Evolutionary conservation across 2,797 vertebrate species (phyloP), one percentile per base, ranked within the genome.

Genomic region (Semaprochilodus insignis): DNA sequence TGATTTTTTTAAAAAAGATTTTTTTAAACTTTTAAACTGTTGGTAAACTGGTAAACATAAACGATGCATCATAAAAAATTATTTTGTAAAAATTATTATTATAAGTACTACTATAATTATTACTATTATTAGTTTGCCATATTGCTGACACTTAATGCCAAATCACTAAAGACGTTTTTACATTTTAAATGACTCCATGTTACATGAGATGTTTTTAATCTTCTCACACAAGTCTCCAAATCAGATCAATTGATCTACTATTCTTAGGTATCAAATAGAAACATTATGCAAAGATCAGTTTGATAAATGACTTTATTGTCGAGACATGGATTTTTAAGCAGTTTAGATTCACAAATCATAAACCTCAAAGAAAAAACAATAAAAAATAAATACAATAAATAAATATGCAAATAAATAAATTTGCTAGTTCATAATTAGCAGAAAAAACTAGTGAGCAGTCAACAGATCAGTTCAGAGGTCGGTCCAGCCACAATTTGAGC

Each of bases 371-470:
- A 6, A 57, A 31, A 69, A 63, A 31, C 31, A 31, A 31, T 31
- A 21, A 34, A 25, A 36, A 60, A 54, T 16, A 40, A 54, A 54
- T 54, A 54, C 2, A 17, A 54, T 54, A 3, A 54, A 54, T 54
- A 70, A 84, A 74, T n/a, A 19, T 60, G 36, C 65, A 36, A 79
- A 84, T 77, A 83, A 67, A 85, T 73, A 75, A 77, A 3, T 59
- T 23, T 34, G 11, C 27, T 19, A 69, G 52, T 78, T 57, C 8
- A 17, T 40, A 34, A 63, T 25, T 1, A 34, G 13, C 10, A 4
- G 11, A 23, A 5, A 14, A 14, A 16, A 16, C 17, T 21, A n/a
- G 27, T 40, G 6, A 71, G 6, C 23, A 67, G 44, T 19, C 10
- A 23, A 23, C 2, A 25, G 7, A 23, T 34, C 66, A 25, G 4